phyloP scores from a whole-genome alignment of 2,888 invertebrate genomes.

The Tetrapedia diversipes region DNA sequence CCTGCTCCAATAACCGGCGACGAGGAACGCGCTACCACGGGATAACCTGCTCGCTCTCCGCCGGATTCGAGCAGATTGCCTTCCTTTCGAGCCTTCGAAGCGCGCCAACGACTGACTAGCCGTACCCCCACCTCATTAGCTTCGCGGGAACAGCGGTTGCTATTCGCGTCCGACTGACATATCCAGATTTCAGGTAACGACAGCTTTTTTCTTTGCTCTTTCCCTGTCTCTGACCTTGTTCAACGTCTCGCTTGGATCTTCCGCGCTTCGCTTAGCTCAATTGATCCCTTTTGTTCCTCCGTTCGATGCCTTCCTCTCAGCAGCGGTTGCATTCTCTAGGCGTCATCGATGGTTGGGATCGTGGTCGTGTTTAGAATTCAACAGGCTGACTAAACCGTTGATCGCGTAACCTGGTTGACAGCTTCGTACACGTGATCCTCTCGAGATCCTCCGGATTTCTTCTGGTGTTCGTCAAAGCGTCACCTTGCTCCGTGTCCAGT shows the following conservation, averaged over 20 bases:
- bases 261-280: no score
- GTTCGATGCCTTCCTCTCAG: not conserved
- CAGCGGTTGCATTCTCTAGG: no score
- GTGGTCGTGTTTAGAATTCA: not conserved
- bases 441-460: not conserved
- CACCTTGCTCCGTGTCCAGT: no score
- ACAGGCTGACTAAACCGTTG: not conserved
- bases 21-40: conserved; percentile 57
- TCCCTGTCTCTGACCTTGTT: not conserved
- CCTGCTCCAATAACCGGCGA: conserved; percentile 64
- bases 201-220: not conserved
- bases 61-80: conserved; percentile 82
- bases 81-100: conserved; percentile 81
- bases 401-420: not conserved
- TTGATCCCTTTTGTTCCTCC: not conserved
- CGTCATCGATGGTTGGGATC: no score
- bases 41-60: conserved; percentile 80
- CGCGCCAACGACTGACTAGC: conserved; percentile 79
- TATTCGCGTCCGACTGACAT: conserved; percentile 31
- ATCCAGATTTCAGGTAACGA: conserved; percentile 43
- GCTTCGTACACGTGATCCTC: conserved; percentile 2
- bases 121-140: conserved; percentile 72
- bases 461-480: not conserved
- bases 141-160: conserved; percentile 34
- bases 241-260: not conserved